Evolutionary conservation across 2,113 vertebrate species (phyloP).

Genomic region (Ammodytes dubius): DNA sequence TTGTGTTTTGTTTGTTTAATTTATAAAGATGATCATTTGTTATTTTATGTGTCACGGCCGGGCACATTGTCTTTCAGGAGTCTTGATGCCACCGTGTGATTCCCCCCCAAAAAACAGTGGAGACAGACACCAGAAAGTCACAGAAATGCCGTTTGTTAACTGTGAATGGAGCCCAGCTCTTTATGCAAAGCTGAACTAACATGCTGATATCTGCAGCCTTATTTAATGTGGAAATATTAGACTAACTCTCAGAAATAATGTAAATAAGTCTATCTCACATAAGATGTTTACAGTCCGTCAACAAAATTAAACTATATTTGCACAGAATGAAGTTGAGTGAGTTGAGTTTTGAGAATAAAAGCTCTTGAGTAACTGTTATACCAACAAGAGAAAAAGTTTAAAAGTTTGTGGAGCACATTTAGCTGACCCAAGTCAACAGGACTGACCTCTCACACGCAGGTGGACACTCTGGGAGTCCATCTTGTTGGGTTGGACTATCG

Average conservation of each 20-base stretch:
- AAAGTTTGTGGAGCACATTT: not conserved
- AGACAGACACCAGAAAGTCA: too few relatives aligned
- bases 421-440: not conserved
- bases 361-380: not conserved
- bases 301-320: not conserved
- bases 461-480: constrained; percentile 97
- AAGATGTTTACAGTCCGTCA: not conserved
- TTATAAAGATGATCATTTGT: too few relatives aligned
- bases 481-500: constrained; percentile 95
- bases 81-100: too few relatives aligned
- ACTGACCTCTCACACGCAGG: constrained; percentile 93
- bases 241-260: not conserved
- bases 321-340: too few relatives aligned
- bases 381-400: not conserved
- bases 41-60: too few relatives aligned
- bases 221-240: not conserved
- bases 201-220: not conserved
- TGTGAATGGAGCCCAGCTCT: too few relatives aligned
- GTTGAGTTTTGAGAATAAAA: too few relatives aligned
- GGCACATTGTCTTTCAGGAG: too few relatives aligned
- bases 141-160: too few relatives aligned
- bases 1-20: too few relatives aligned
- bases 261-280: not conserved
- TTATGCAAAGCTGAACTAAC: not conserved
- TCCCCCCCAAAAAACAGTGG: not conserved